Base-by-base conservation (phyloP, 2,888 invertebrate genomes). In the Eremobia ochroleuca region DNA sequence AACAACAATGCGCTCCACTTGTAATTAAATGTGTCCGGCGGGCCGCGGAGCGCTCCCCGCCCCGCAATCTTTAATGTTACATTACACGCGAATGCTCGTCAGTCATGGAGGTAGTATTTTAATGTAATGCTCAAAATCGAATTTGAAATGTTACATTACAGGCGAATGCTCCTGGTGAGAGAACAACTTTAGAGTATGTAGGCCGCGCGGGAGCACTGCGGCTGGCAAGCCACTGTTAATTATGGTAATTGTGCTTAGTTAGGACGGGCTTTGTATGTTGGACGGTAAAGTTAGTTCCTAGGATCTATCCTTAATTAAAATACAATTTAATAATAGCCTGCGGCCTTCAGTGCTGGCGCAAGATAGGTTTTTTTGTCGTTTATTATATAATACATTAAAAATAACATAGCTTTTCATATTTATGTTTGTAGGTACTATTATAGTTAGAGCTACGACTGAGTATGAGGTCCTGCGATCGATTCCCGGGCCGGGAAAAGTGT, bases 181-280 rank as follows among this genome's bases (percentile, higher is more conserved):
- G n/a, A n/a, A n/a, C n/a, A n/a, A n/a, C n/a, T n/a, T n/a, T n/a
- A n/a, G n/a, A 52, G 55, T 49, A 83, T 76, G 61, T 81, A 64
- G 78, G 79, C 43, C 74, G 71, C 64, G 40, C 76, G 31, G 78
- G 78, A 68, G 80, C 74, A 69, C 28, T 13, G 40, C 59, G 40
- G 40, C 75, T 74, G 34, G 61, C 62, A 25, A 11, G 28, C 34
- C n/a, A 8, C 55, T 58, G 66, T 81, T 85, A 72, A 82, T 83
- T 85, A 83, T 73, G 68, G 78, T 86, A 80, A 85, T 83, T 77
- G 49, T 75, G 43, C 59, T 74, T 68, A 79, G 73, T 82, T 62
- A 37, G 37, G 34, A 52, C 34, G 9, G 28, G 59, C 25, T 59
- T 21, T 37, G 28, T 3, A 11, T 66, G 65, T 55, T 18, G 25